Evolutionary conservation across 2,113 vertebrate species (phyloP), one percentile per base, ranked within the genome.

Genomic region (Thryonomys swinderianus): DNA sequence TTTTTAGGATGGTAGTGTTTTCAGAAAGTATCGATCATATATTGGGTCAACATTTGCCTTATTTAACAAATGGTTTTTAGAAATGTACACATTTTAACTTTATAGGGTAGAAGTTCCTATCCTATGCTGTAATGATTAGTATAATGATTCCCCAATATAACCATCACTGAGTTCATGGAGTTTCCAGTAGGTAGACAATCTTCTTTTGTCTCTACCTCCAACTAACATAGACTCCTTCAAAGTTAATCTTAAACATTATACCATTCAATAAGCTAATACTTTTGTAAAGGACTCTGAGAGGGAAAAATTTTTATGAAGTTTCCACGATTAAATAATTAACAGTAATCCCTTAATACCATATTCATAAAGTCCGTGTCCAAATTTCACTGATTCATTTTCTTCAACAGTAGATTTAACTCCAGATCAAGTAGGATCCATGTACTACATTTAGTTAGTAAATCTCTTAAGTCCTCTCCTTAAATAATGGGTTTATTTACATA

Each of bases 401-500:
- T 91, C 83, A 57, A 45, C 12, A 32, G n/a, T 42, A 67, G 25
- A 86, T 74, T 80, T 89, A 73, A 82, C n/a, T 48, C 34, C 66
- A 86, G 93, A 57, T 74, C 18, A 73, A 92, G 84, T 27, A 83
- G 69, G 51, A 92, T 30, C 42, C 6, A 34, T 2, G 0, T 23
- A 45, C 62, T 73, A 21, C 27, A 55, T 92, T 90, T 64, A 76
- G 61, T 87, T 61, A 85, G 66, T 40, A 85, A 88, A 25, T 23
- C 59, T 80, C 62, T 89, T 42, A 94, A 88, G 34, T 64, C 27
- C 45, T 81, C n/a, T 59, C 85, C 85, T 76, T 18, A 80, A 96
- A 67, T 42, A 81, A 12, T 4, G 66, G 48, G 16, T 25, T 37
- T 84, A 62, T 53, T 25, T 18, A 81, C 69, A 30, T 76, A 12